Evolutionary conservation across 2,888 invertebrate species (phyloP).

Genomic region (Acanthococcus lagerstroemiae): DNA sequence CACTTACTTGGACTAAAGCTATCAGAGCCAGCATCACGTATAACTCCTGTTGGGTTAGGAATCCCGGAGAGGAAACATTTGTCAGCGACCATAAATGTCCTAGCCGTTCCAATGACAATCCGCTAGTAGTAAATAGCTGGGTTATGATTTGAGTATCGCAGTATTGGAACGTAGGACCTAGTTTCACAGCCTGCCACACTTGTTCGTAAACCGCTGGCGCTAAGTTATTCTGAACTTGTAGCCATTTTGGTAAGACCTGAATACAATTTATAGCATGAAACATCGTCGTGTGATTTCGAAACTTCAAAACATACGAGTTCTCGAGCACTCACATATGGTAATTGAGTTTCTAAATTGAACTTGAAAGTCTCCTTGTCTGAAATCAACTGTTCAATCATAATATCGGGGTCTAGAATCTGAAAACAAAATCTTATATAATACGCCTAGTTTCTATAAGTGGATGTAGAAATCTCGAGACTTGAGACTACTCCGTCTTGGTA

Average conservation of each 20-base stretch:
- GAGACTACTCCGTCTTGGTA: too few relatives aligned
- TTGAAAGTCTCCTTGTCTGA: constrained; percentile 27
- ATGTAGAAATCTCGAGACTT: too few relatives aligned
- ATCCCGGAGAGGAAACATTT: constrained; percentile 44
- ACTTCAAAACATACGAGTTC: too few relatives aligned
- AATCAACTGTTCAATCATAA: constrained; percentile 23
- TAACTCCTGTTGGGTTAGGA: constrained; percentile 44
- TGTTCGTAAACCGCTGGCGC: constrained; percentile 43
- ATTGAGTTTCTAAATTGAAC: constrained; percentile 3
- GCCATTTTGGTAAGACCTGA: constrained; percentile 41
- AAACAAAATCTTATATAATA: too few relatives aligned
- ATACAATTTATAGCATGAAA: not conserved
- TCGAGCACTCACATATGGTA: constrained; percentile 23
- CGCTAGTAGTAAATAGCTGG: constrained; percentile 44
- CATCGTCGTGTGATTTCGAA: not conserved
- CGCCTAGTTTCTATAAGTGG: too few relatives aligned
- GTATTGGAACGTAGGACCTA: constrained; percentile 39
- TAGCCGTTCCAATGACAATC: constrained; percentile 44
- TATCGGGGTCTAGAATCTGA: constrained; percentile 18
- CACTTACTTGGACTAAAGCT: constrained; percentile 43
- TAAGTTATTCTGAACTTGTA: constrained; percentile 42
- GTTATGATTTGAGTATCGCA: constrained; percentile 38
- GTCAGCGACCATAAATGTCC: constrained; percentile 46
- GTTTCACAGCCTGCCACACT: constrained; percentile 44
- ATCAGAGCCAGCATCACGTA: constrained; percentile 45